These are phyloP conservation scores for Sebastes matsubarae DNA, from an alignment of 2,797 vertebrate genomes.

Conservation along the genomic window DNA sequence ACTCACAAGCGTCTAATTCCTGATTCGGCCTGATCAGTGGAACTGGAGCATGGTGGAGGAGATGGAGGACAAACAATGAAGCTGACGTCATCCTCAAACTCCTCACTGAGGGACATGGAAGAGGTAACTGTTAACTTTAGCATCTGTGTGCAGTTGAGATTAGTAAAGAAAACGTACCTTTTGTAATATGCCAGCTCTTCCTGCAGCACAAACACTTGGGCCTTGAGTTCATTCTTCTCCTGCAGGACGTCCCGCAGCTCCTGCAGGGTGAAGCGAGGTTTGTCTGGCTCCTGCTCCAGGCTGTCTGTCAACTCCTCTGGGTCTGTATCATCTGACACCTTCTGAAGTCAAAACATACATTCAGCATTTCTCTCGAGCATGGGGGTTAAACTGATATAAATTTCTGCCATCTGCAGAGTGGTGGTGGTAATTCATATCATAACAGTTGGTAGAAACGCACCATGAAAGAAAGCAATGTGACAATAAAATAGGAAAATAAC, in stretches of 20 bases:
- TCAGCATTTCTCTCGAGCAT: background rate
- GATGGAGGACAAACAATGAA: conserved; percentile 62
- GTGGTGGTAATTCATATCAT: background rate
- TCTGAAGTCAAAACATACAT: conserved; percentile 65
- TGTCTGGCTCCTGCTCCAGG: conserved; percentile 85
- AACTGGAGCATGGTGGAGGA: conserved; percentile 67
- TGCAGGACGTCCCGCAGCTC: conserved; percentile 92
- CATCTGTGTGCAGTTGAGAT: background rate
- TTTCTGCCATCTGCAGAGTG: background rate
- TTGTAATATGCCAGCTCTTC: conserved; percentile 93
- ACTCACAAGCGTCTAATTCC: conserved; percentile 95
- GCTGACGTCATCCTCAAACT: conserved; percentile 85
- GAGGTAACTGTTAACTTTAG: background rate
- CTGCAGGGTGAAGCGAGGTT: conserved; percentile 91
- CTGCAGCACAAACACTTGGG: conserved; percentile 90
- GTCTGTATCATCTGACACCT: conserved; percentile 65
- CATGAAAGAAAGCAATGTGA: background rate
- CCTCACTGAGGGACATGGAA: conserved; percentile 82
- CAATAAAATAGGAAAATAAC: background rate
- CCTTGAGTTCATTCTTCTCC: conserved; percentile 93
- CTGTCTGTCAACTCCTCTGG: conserved; percentile 53
- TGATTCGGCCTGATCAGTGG: conserved; percentile 86
- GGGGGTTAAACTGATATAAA: background rate
- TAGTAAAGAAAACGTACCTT: conserved; percentile 74
- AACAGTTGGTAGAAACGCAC: background rate